A percentile compares a stretch with the other conserved stretches of the same genome.
Evolutionary conservation across 2,113 vertebrate genomes (phyloP).

Genomic region (Jacana jacana): DNA sequence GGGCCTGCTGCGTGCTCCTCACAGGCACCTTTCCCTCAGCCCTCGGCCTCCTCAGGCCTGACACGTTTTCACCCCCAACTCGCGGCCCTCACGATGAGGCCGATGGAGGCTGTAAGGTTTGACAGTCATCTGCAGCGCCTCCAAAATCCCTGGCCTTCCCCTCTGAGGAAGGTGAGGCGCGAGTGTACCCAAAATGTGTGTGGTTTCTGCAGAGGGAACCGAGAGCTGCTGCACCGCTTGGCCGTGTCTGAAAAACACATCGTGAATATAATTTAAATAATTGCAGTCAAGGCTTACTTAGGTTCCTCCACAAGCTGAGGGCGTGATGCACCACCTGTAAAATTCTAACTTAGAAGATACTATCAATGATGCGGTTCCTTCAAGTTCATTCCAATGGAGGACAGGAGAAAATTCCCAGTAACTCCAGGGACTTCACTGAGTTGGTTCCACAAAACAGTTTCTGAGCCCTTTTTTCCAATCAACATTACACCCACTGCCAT

Average conservation of each 20-base stretch:
- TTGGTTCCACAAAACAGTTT: neutral
- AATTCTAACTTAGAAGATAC: neutral
- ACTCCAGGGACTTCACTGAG: neutral
- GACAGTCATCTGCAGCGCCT: rapidly evolving
- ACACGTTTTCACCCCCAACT: rapidly evolving
- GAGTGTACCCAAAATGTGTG: rapidly evolving
- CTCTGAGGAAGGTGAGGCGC: rapidly evolving
- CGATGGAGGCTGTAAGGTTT: rapidly evolving
- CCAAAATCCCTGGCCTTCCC: rapidly evolving
- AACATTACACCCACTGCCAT: rapidly evolving
- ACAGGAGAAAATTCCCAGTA: neutral
- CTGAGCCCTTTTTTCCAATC: neutral
- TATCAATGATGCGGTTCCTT: neutral
- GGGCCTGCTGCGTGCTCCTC: neutral
- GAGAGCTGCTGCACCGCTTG: neutral
- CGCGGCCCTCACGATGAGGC: rapidly evolving
- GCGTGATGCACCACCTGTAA: neutral
- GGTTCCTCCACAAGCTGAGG: neutral
- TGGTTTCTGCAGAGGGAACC: neutral
- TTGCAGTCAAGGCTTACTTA: neutral
- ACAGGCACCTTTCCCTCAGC: neutral
- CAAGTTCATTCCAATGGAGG: neutral
- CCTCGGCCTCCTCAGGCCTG: neutral
- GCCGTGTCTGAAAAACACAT: rapidly evolving
- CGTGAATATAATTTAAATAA: neutral